Evolutionary conservation across 2,797 vertebrate genomes (phyloP), one percentile per base, ranked within the genome.

Genomic region (Jordanella pulchra): DNA sequence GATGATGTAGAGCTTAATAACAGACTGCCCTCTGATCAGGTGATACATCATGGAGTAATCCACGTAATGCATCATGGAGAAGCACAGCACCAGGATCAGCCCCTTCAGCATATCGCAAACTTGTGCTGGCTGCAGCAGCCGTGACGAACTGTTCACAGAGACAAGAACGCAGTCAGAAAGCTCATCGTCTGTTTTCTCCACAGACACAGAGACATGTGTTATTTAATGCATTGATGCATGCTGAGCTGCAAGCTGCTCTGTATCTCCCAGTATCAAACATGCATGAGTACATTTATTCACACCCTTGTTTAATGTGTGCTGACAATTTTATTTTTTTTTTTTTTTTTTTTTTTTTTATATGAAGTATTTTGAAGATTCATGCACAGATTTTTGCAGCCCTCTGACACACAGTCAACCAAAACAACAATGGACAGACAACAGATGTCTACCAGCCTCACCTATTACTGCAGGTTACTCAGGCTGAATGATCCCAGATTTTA

Each of bases 11-110:
- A 99, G 97, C 86, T 99, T 99, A 94, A 99, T 99, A 93, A 99
- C 96, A 1, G 97, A 99, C 92, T 99, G 97, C n/a, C 97, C 98
- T 81, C 97, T 92, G 92, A 99, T 99, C 86, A 99, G 93, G 91
- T 99, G 98, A 86, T 99, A 99, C 96, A 99, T 98, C 98, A 99
- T 99, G 91, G 97, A 96, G 89, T 99, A 99, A 90, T 99, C 98
- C n/a, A 99, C 97, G 30, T 98, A 99, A 88, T 98, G 97, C 97
- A 97, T 97, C 97, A 98, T 97, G 89, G 96, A 97, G 90, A 96
- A 98, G 93, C 96, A 97, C 82, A 98, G 94, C 73, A 98, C 89
- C 95, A 99, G 85, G 90, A 99, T 97, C 85, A 98, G 90, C 64
- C 96, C 97, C 93, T 98, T 99, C 89, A 99, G 92, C 89, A 99